Percentiles rank a stretch among this genome's conserved stretches.
Conservation (phyloP, 1,140 invertebrate species). For the Melanaphis sacchari region DNA sequence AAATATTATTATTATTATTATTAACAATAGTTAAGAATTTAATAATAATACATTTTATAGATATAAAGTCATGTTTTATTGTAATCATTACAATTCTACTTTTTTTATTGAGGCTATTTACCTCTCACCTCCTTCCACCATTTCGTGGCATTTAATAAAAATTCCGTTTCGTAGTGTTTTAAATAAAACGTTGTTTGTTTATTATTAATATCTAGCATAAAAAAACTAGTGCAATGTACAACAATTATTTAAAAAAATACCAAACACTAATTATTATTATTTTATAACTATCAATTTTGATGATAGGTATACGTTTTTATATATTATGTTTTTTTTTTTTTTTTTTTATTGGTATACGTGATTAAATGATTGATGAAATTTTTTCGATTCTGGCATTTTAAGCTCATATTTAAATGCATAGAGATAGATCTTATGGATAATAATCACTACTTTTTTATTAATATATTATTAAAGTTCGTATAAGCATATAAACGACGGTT, state of each 20-base stretch:
- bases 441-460: not conserved
- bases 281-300: not conserved
- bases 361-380: slow-evolving; percentile 19
- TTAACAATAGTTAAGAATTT: too few species aligned
- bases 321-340: not conserved
- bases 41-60: too few species aligned
- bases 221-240: too few species aligned
- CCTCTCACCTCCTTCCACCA: too few species aligned
- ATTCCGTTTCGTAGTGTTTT: too few species aligned
- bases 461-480: not conserved
- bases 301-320: not conserved
- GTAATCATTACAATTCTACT: too few species aligned
- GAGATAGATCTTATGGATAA: too few species aligned
- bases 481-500: not conserved
- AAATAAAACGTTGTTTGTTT: not conserved
- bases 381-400: not conserved
- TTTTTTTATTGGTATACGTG: not conserved
- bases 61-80: too few species aligned
- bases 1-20: too few species aligned
- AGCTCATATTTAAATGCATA: not conserved
- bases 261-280: not conserved
- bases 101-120: too few species aligned
- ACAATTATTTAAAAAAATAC: not conserved
- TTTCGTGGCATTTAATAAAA: too few species aligned
- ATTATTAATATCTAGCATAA: not conserved